Evolutionary conservation across 2,888 invertebrate genomes (phyloP).

Genomic region (Acanthosoma haemorrhoidale): DNA sequence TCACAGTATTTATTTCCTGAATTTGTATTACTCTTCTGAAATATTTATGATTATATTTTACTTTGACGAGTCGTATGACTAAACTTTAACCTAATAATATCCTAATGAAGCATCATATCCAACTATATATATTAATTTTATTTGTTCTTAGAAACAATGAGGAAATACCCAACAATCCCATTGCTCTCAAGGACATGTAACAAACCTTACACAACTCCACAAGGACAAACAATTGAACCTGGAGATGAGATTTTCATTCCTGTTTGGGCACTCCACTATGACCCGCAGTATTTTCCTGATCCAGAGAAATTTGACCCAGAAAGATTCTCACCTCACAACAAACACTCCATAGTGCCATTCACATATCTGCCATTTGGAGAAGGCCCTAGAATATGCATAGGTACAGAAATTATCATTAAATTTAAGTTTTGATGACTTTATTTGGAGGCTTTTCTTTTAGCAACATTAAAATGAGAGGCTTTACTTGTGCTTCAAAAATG

Average conservation of each 20-base stretch:
- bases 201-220: conserved; percentile 43
- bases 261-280: conserved; percentile 55
- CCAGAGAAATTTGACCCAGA: conserved; percentile 61
- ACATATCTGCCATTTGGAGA: conserved; percentile 56
- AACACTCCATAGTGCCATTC: conserved; percentile 51
- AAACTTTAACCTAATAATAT: too few relatives aligned
- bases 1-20: too few relatives aligned
- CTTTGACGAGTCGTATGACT: too few relatives aligned
- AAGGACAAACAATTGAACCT: conserved; percentile 33
- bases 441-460: too few relatives aligned
- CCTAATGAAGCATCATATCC: too few relatives aligned
- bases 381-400: conserved; percentile 56
- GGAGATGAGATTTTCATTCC: conserved; percentile 52
- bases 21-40: too few relatives aligned
- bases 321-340: conserved; percentile 54
- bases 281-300: conserved; percentile 55
- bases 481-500: too few relatives aligned
- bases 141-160: conserved; percentile 43
- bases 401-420: conserved; percentile 54
- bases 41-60: too few relatives aligned
- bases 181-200: conserved; percentile 46
- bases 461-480: too few relatives aligned
- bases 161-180: conserved; percentile 47
- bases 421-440: too few relatives aligned
- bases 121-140: too few relatives aligned